A percentile compares a stretch with the other conserved stretches of the same genome.
Evolutionary conservation across 2,888 invertebrate genomes (phyloP).

Genomic region (Pogonocherus hispidulus): DNA sequence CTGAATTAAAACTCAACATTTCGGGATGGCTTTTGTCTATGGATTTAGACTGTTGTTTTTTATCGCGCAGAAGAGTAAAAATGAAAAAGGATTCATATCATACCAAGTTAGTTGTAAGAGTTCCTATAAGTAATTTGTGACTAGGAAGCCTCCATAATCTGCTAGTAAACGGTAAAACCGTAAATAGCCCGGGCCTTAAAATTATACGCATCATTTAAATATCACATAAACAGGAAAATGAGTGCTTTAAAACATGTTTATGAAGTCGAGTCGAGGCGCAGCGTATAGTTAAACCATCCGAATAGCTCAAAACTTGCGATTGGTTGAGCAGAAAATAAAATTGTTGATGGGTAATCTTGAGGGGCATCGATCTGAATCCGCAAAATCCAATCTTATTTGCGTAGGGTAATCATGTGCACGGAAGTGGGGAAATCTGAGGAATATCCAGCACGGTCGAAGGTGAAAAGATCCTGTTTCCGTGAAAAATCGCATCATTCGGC

Average conservation of each 20-base stretch:
- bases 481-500: slow-evolving; percentile 18
- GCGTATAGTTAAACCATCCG: neutral
- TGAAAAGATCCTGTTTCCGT: slow-evolving; percentile 24
- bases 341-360: slow-evolving; percentile 50
- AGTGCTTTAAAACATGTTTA: neutral
- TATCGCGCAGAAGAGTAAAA: no score
- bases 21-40: no score
- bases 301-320: slow-evolving; percentile 34
- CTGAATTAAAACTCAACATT: no score
- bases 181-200: no score
- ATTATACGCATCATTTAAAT: no score
- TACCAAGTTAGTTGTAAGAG: no score
- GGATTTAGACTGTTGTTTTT: no score
- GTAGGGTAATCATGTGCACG: slow-evolving; percentile 46
- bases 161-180: no score
- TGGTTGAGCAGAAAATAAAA: slow-evolving; percentile 51
- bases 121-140: no score
- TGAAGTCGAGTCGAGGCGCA: neutral
- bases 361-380: slow-evolving; percentile 48
- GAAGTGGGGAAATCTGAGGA: slow-evolving; percentile 21
- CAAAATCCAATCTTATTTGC: slow-evolving; percentile 51
- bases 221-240: neutral
- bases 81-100: no score
- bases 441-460: slow-evolving; percentile 26
- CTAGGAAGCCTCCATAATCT: no score